These are phyloP conservation scores for Rafetus swinhoei DNA, from an alignment of 2,113 vertebrate species.

Conservation along the genomic window DNA sequence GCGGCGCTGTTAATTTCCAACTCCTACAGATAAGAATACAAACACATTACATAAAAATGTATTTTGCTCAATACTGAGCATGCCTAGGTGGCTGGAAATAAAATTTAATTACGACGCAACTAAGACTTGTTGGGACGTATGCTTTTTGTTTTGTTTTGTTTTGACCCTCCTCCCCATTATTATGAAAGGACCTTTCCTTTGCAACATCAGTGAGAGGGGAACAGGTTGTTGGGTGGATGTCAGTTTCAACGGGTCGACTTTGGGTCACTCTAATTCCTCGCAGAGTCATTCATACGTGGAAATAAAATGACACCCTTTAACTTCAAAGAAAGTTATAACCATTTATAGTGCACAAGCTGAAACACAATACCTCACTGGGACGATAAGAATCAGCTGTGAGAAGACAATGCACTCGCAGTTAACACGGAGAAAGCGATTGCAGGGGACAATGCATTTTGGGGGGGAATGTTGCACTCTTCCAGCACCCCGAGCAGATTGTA, in stretches of 20 bases:
- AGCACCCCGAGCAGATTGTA: constrained; percentile 30
- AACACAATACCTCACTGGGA: constrained; percentile 77
- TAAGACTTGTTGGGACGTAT: constrained; percentile 58
- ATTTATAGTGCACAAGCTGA: constrained; percentile 76
- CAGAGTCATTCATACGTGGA: constrained; percentile 75
- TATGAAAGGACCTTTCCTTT: constrained; percentile 51
- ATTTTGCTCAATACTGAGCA: constrained; percentile 81
- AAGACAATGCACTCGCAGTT: constrained; percentile 75
- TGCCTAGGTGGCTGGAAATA: constrained; percentile 81
- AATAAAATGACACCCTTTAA: constrained; percentile 80
- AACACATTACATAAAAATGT: constrained; percentile 86
- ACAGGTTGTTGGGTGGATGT: constrained; percentile 16
- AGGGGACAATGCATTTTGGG: constrained; percentile 24
- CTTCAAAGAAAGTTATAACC: constrained; percentile 81
- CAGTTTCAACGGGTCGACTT: constrained; percentile 58
- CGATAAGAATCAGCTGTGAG: constrained; percentile 80
- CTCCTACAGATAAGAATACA: constrained; percentile 86
- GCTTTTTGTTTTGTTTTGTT: constrained; percentile 42
- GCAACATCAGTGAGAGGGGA: constrained; percentile 57
- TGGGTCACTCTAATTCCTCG: constrained; percentile 74
- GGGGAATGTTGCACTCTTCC: constrained; percentile 31
- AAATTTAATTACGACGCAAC: constrained; percentile 81
- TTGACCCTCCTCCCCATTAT: background rate
- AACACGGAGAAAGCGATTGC: constrained; percentile 45
- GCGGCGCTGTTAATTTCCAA: constrained; percentile 83